phyloP scores from a whole-genome alignment of 2,797 vertebrate species.

The Phrynocephalus forsythii region DNA sequence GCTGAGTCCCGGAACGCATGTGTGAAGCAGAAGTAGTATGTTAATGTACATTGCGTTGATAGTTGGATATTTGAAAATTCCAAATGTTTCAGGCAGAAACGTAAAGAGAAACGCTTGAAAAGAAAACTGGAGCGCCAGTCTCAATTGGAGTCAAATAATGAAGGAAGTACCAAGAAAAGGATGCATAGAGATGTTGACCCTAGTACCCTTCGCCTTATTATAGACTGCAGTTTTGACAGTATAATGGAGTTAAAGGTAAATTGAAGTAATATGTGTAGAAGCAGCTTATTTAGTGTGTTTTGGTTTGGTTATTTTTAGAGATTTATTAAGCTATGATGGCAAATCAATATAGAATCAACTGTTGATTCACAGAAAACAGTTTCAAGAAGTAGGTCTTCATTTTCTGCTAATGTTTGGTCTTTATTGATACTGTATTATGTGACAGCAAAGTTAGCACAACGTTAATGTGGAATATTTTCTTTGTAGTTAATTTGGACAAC shows the following conservation, averaged over 20 bases:
- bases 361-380: background rate
- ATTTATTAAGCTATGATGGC: background rate
- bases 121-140: conserved; percentile 85
- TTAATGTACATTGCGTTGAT: background rate
- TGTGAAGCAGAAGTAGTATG: background rate
- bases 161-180: conserved; percentile 80
- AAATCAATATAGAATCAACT: background rate
- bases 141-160: conserved; percentile 71
- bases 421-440: background rate
- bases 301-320: background rate
- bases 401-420: background rate
- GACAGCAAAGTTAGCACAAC: background rate
- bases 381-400: background rate
- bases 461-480: background rate
- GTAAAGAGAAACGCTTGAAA: conserved; percentile 93
- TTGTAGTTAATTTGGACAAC: background rate
- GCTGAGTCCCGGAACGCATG: too few relatives aligned
- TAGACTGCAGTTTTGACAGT: conserved; percentile 95
- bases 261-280: background rate
- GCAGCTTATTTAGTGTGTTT: background rate
- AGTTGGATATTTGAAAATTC: conserved; percentile 1
- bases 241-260: conserved; percentile 93
- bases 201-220: conserved; percentile 86
- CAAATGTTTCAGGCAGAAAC: conserved; percentile 82
- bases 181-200: conserved; percentile 79